Evolutionary conservation across 2,888 invertebrate species (phyloP), one percentile per base, ranked within the genome.

Genomic region (Chalcis sispes): DNA sequence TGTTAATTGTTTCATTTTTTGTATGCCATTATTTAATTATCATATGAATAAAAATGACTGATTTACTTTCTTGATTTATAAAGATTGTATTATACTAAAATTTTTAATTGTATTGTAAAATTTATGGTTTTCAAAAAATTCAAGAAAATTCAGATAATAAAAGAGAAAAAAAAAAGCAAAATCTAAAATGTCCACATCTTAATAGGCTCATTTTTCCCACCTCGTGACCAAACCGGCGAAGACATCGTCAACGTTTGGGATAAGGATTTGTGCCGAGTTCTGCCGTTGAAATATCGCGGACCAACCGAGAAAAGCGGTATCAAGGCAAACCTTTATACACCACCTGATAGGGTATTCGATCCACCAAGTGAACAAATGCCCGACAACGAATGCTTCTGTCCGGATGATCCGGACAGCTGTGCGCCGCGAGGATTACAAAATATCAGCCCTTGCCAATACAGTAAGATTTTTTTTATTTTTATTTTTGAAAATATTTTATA

Each of bases 361-460:
- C 88, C 87, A 0, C 85, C 87, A 1, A 85, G 83, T 18, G 80
- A 81, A 10, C 93, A 93, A 73, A 91, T 92, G 5, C 93, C 94
- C 0, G 91, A 91, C 0, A 89, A 92, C 42, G 92, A 92, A 81
- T 97, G 96, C 82, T 95, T 91, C 85, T 95, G 95, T 83, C 92
- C 93, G 10, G 93, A 93, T 1, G 91, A 93, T 74, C 90, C 90
- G 62, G 90, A 91, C 32, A 91, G 90, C 71, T 95, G 95, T 81
- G 93, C 95, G 0, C 92, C 93, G 0, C 91, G 91, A 77, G 96
- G 96, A 0, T 88, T 96, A 32, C 96, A 96, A 88, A 95, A 95
- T 84, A 95, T 96, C 79, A 95, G 95, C 81, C 95, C 95, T 0
- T 96, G 96, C 82, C 96, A 96, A 88, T 96, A 93, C 85, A 95